Conservation (phyloP, 92 coral and sea anemone species). For the Micromussa lordhowensis region DNA sequence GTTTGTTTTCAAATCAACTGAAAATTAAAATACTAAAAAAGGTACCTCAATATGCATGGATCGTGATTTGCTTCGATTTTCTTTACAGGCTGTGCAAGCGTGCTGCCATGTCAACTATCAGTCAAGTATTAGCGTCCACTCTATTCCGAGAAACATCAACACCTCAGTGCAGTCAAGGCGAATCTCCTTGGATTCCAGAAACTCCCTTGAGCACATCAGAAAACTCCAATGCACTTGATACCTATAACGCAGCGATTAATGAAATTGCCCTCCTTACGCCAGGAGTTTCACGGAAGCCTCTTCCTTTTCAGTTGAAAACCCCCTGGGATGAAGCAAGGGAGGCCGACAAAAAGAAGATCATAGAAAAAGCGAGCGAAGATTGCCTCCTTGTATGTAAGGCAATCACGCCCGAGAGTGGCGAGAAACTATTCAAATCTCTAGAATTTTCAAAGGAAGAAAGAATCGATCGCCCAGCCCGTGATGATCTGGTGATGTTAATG, state of each 20-base stretch:
- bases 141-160: background rate
- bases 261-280: background rate
- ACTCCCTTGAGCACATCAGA: background rate
- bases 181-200: slow-evolving; percentile 9
- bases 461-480: background rate
- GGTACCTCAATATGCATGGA: background rate
- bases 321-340: background rate
- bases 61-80: no score
- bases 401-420: slow-evolving; percentile 20
- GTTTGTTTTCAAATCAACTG: slow-evolving; percentile 8
- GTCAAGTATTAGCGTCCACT: background rate
- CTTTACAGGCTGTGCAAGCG: no score
- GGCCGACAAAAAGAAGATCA: no score
- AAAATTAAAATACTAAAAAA: background rate
- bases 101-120: background rate
- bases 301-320: background rate
- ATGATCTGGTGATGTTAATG: background rate
- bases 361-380: slow-evolving; percentile 25
- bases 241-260: slow-evolving; percentile 13
- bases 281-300: background rate
- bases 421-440: slow-evolving; percentile 34
- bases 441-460: no score
- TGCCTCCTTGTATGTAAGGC: slow-evolving; percentile 16
- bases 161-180: slow-evolving; percentile 2
- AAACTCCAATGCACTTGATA: background rate